Base-by-base conservation (phyloP, 2,888 invertebrate species). In the Rhamphomyia laevipes region DNA sequence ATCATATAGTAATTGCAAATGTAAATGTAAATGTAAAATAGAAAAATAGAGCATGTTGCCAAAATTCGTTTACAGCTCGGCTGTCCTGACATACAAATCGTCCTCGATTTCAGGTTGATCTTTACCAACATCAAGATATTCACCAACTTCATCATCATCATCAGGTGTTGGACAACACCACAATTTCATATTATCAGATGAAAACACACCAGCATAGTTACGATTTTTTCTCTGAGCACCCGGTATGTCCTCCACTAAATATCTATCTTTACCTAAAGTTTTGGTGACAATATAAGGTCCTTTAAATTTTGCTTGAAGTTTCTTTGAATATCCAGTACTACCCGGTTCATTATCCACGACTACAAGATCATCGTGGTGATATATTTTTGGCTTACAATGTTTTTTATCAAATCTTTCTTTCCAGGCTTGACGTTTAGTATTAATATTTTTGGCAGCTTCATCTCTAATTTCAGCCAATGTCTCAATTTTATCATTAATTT, bases 171-270 rank as follows among this genome's bases (percentile, higher is more conserved):
- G 1, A 13, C 13, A 12, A 21, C 41, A 53, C 49, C 53, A 57
- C 27, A 50, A 48, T 23, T 55, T 56, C 41, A 57, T 47, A 7
- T 52, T 48, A 46, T 56, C 54, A 9, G 51, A 41, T n/a, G 55
- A 27, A 35, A 53, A 52, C 7, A 53, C 51, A 11, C 54, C 55
- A 17, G 48, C 43, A 44, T 55, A 57, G 17, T 45, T 40, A 12
- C 52, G 47, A 38, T 51, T 49, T 7, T 50, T 53, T 44, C 50
- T 42, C 15, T 47, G 42, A 3, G 51, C 50, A 30, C 54, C 54
- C 9, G 55, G 51, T 11, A 59, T 17, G 30, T 57, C 57, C 46
- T 51, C 51, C 15, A 57, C n/a, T n/a, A 51, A 43, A 41, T 56
- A 58, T 10, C 55, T 48, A 31, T 58, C 55, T 44, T 57, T 54